These are phyloP conservation scores for Pseudomyrmex dendroicus DNA, from an alignment of 1,140 invertebrate genomes.

Conservation along the genomic window DNA sequence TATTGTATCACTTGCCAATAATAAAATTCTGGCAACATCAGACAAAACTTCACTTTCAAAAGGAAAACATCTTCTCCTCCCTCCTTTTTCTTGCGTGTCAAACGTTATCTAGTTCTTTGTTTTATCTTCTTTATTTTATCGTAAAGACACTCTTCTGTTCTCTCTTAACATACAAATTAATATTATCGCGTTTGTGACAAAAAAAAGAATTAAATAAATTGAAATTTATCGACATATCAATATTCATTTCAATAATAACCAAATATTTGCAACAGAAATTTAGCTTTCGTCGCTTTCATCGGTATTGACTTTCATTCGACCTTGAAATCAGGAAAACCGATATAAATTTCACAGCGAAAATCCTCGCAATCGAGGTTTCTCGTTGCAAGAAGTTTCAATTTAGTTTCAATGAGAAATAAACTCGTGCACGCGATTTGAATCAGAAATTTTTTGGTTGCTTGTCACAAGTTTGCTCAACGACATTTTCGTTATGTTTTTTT, in stretches of 20 bases:
- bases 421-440: too few relatives aligned
- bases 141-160: constrained; percentile 11
- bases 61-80: constrained; percentile 39
- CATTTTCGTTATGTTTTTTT: too few relatives aligned
- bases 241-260: background rate
- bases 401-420: too few relatives aligned
- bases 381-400: too few relatives aligned
- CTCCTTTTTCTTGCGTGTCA: too few relatives aligned
- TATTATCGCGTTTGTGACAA: constrained; percentile 9
- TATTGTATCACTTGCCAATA: constrained; percentile 81
- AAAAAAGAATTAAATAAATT: background rate
- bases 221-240: background rate
- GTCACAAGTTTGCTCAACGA: too few relatives aligned
- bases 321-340: constrained; percentile 25
- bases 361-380: too few relatives aligned
- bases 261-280: constrained; percentile 28
- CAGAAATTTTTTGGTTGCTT: too few relatives aligned
- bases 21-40: constrained; percentile 79
- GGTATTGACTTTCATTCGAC: constrained; percentile 5
- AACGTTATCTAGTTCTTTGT: constrained; percentile 41
- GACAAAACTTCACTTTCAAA: constrained; percentile 75
- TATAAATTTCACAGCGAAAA: constrained; percentile 17
- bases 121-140: constrained; percentile 49
- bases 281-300: constrained; percentile 5
- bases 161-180: constrained; percentile 19